Base-by-base conservation (phyloP, 53 echinoderm and acorn worm genomes). In the Zoroaster sp. region DNA sequence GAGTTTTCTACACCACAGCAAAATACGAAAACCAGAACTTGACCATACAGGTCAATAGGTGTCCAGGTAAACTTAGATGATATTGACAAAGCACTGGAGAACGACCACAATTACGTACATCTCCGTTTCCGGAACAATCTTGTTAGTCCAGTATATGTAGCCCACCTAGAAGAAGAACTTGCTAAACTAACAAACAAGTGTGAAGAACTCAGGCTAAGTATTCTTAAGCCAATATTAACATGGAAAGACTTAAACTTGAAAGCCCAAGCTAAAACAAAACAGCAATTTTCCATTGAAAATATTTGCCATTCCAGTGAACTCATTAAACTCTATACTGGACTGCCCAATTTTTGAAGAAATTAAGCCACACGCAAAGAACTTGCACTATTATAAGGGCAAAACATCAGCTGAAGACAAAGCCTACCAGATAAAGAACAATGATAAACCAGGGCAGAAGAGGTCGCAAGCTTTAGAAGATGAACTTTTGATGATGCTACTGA, bases 401-500 rank as follows among this genome's bases (percentile, higher is more conserved):
- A 35, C 75, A 25, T 88, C 91, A 33, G 4, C 43, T 14, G 49
- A 30, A 37, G 79, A 72, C 33, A 89, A 90, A 73, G 11, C 42
- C 43, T 87, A 93, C 66, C 79, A 90, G 43, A 36, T 28, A 23
- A 75, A 67, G 3, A 76, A 89, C 63, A 35, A 18, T 13, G 45
- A 78, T 2, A 87, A 90, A 65, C 91, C 87, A 78, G 78, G 91
- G 18, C 77, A 21, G 42, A 77, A 87, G 63, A 35, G 90, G 18
- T 49, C 51, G 36, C 73, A 47, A 28, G 36, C 66, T 35, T 36
- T 90, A 21, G 80, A 93, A 73, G 80, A 90, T 44, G 93, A 93
- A 66, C 86, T 90, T 5, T 52, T 93, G 10, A 78, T 93, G 78
- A 93, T 87, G 3, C 80, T 90, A 0, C 87, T 93, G 90, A 90